Base-by-base conservation (phyloP, 37 sponge, comb jelly and placozoan genomes). In the Ephydatia muelleri region DNA sequence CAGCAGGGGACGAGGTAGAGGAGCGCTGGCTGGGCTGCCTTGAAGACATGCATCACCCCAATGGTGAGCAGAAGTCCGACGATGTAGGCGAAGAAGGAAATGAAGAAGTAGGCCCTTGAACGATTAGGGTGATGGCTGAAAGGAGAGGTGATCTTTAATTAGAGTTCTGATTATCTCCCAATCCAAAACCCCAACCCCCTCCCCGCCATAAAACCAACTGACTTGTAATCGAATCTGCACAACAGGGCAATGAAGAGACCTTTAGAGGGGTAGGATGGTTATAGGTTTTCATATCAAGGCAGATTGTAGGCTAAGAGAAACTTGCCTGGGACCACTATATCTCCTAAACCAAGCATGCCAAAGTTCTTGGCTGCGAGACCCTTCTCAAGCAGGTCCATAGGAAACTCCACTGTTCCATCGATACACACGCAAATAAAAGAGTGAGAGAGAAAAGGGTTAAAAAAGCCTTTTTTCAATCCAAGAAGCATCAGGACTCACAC, bases 1-100 rank as follows among this genome's bases (percentile, higher is more conserved):
- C 99, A 99, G 80, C 88, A 39, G 21, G 99, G 99, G 67, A 99
- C 99, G 19, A 99, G 91, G 75, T 99, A 99, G 79, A 99, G 92
- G 34, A 99, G 91, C 0, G 99, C 99, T 32, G 99, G 99, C 82
- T 97, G 97, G 25, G 99, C 99, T 14, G 97, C 94, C 49, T 91
- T 90, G 89, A 96, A 99, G 66, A 88, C 26, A 38, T 93, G 93
- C 90, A 99, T 87, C 21, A 94, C 85, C 1, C 71, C 84, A 26
- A 99, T 86, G 35, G 99, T 99, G 70, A 78, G 78, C 19, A 83
- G 87, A 69, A 99, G 92, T 0, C 99, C 99, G 16, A 96, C 27
- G 48, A 99, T 91, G 87, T 99, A 99, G 75, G 99, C 91, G 25
- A 94, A 33, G 64, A 95, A 93, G 2, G 94, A 81, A 25, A 85